These are phyloP conservation scores for Pantala flavescens DNA, from an alignment of 1,140 invertebrate species.

Conservation along the genomic window DNA sequence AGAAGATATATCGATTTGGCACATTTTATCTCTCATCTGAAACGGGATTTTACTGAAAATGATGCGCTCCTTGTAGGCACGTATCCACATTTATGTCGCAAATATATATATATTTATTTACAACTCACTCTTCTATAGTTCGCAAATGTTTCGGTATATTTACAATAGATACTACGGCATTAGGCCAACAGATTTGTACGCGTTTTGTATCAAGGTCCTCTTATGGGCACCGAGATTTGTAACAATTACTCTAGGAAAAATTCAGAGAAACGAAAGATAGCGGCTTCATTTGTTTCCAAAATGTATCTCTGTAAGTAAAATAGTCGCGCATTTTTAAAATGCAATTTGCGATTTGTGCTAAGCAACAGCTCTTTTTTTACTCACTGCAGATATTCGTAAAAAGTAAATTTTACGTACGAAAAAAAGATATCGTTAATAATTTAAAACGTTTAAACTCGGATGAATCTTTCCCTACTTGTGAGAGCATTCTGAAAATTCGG, in stretches of 20 bases:
- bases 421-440: no score
- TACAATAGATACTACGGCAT: neutral
- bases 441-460: no score
- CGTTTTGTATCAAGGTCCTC: neutral
- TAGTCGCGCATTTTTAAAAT: neutral
- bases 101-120: constrained; percentile 11
- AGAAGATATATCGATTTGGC: neutral
- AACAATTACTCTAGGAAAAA: neutral
- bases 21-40: neutral
- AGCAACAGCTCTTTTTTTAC: no score
- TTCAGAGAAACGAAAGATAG: no score
- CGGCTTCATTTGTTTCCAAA: neutral
- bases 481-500: no score
- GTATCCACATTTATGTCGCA: neutral
- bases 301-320: neutral
- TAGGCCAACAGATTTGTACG: constrained; percentile 8
- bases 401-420: no score
- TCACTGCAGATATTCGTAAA: no score
- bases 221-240: neutral
- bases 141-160: neutral
- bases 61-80: neutral
- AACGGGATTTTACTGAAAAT: constrained; percentile 3
- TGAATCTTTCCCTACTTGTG: no score
- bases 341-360: no score
- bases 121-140: neutral